Percentiles rank a stretch among this genome's conserved stretches.
Evolutionary conservation across 2,797 vertebrate species (phyloP).

Genomic region (Phrynocephalus guinanensis): DNA sequence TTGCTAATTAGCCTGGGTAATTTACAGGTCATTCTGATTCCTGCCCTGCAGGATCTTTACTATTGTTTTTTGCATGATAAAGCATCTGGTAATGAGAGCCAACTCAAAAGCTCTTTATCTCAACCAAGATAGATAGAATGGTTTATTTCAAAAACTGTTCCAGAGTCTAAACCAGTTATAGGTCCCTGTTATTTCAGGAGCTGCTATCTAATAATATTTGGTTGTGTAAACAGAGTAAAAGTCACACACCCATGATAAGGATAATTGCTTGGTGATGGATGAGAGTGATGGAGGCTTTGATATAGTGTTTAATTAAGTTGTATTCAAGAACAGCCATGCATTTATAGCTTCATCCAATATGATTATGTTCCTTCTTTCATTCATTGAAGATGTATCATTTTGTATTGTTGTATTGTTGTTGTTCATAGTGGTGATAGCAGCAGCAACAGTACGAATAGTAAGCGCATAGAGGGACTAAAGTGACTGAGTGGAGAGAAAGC

Average conservation of each 20-base stretch:
- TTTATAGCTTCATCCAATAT: constrained; percentile 26
- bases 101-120: not conserved
- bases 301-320: not conserved
- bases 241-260: not conserved
- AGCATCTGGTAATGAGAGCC: not conserved
- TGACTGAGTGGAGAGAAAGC: constrained; percentile 37
- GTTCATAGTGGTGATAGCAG: not conserved
- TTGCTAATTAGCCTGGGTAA: constrained; percentile 6
- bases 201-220: not conserved
- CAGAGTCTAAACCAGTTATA: not conserved
- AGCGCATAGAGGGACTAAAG: constrained; percentile 29
- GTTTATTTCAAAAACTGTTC: constrained; percentile 1
- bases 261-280: not conserved
- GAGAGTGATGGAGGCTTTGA: fast-evolving
- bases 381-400: not conserved
- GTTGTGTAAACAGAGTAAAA: not conserved
- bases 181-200: not conserved
- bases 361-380: constrained; percentile 23
- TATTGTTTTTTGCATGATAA: constrained; percentile 4
- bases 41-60: not conserved
- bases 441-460: not conserved
- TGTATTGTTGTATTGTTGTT: not conserved
- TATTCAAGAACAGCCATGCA: constrained; percentile 25
- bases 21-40: constrained; percentile 2
- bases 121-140: not conserved